Base-by-base conservation (phyloP, 2,888 invertebrate genomes). In the Hypercompe scribonia region DNA sequence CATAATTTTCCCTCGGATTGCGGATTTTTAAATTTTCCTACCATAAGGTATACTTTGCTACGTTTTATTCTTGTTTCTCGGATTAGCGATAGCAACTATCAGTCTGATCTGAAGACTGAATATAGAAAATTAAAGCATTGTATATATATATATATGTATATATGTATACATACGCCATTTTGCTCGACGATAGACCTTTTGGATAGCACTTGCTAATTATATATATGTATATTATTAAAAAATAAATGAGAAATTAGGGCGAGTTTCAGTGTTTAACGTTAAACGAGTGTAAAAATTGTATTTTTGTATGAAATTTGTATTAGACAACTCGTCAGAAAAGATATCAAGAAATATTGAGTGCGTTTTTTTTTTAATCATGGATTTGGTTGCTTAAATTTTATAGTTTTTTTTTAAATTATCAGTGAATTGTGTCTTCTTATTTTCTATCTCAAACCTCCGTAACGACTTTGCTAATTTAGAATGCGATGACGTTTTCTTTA, bases 31-130 rank as follows among this genome's bases (percentile, higher is more conserved):
- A 28, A 58, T 8, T 24, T 8, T 8, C 54, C 10, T 10, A 15
- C 2, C 11, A 3, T 28, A 13, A 54, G 13, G 0, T 5, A 13
- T 58, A 13, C 15, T 61, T 4, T 18, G 18, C 18, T 61, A 31
- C 18, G 31, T 31, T 66, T 46, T 1, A 42, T 18, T 66, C 28
- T 31, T 1, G 42, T 31, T 66, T 65, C 31, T 65, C 42, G 28
- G 15, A 66, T 42, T 42, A 42, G 66, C 42, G 21, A 46, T 66
- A 46, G 46, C 46, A 66, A 66, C 66, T 33, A 21, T 24, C 42
- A 46, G 46, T 66, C 66, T 46, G 66, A 33, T 46, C 24, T 66
- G 42, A 31, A 66, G 66, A 66, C 66, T 66, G 66, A 66, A 24
- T 24, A 33, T 46, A 33, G 24, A 46, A 18, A 66, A 66, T 46